Percentiles rank a stretch among this genome's conserved stretches.
Evolutionary conservation across 2,888 invertebrate genomes (phyloP).

Genomic region (Leucozona laternaria): DNA sequence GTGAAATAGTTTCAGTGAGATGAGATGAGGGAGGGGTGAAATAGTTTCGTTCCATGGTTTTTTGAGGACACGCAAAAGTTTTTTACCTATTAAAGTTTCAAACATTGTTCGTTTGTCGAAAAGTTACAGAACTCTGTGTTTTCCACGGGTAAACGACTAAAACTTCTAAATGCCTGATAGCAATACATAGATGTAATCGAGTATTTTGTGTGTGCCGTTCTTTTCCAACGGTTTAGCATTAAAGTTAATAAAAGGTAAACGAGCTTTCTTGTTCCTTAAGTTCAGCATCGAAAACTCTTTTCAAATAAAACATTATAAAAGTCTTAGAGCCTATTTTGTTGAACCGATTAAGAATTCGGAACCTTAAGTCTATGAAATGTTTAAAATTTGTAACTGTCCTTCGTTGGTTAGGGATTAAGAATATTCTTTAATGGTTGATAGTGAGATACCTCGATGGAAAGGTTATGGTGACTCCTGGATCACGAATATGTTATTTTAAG

Average conservation of each 20-base stretch:
- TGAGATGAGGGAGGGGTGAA: not conserved
- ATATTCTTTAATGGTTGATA: no score
- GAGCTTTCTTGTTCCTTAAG: not conserved
- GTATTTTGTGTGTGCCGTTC: not conserved
- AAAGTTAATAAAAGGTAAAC: not conserved
- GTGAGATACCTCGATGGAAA: no score
- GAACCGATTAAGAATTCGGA: no score
- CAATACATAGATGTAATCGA: not conserved
- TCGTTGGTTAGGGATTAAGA: no score
- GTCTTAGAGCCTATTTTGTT: no score
- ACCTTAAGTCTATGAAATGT: no score
- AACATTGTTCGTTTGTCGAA: not conserved
- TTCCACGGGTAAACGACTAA: not conserved
- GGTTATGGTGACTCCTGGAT: no score
- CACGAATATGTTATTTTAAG: no score
- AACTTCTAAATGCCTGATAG: not conserved
- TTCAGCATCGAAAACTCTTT: not conserved
- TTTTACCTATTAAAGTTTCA: not conserved
- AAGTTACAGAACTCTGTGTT: not conserved
- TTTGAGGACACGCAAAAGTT: slow-evolving; percentile 3
- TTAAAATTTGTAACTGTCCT: no score
- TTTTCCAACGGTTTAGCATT: not conserved
- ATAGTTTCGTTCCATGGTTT: not conserved
- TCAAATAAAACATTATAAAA: no score
- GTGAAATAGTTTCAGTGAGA: no score